phyloP scores from a whole-genome alignment of 2,888 invertebrate species.

The Scaeva pyrastri region DNA sequence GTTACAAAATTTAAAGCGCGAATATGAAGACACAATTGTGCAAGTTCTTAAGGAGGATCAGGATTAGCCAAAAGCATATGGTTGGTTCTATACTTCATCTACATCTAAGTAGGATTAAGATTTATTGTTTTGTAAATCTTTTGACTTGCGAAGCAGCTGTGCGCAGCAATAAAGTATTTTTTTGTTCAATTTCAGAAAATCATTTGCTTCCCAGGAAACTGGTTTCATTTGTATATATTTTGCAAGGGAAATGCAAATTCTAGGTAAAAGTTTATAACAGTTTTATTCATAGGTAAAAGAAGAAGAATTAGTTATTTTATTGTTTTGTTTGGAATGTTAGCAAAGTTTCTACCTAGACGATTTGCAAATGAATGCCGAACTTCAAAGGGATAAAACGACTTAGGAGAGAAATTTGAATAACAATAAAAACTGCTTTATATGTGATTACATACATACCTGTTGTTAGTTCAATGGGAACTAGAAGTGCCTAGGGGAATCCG shows the following conservation, averaged over 20 bases:
- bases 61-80: background rate
- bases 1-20: conserved; percentile 48
- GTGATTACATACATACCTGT: background rate
- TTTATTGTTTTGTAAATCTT: background rate
- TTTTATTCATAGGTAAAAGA: background rate
- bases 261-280: background rate
- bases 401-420: conserved; percentile 1
- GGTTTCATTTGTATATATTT: conserved; percentile 15
- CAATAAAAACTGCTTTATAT: background rate
- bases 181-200: conserved; percentile 7
- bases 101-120: conserved; percentile 47
- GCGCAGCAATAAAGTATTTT: conserved; percentile 50
- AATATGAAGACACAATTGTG: conserved; percentile 50
- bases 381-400: conserved; percentile 12
- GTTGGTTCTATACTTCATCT: background rate
- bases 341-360: background rate
- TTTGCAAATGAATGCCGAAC: conserved; percentile 27
- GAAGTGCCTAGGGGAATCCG: background rate
- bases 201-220: conserved; percentile 33
- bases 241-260: conserved; percentile 46
- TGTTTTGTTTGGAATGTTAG: conserved; percentile 1
- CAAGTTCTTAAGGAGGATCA: conserved; percentile 54
- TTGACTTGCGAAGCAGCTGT: conserved; percentile 12
- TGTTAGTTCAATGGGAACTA: background rate
- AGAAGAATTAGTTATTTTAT: background rate